Percentiles rank a stretch among this genome's conserved stretches.
phyloP scores from a whole-genome alignment of 2,888 invertebrate species.

The Cephus nigrinus region DNA sequence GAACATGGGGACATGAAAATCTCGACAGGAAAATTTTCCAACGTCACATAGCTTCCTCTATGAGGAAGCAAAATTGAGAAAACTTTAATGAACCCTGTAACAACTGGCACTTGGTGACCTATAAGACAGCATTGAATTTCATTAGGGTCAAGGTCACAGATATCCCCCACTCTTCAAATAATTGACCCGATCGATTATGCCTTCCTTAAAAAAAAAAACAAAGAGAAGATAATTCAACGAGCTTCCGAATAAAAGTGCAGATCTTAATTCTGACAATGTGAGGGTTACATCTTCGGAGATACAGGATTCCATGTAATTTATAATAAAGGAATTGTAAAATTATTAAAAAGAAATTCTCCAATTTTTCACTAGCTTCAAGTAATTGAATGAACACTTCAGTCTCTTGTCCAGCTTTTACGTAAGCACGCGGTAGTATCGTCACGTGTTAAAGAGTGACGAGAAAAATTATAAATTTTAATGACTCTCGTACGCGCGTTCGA shows the following conservation, averaged over 20 bases:
- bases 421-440: not conserved
- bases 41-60: too few species aligned
- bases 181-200: not conserved
- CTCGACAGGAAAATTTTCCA: too few species aligned
- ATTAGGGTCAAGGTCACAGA: not conserved
- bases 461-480: not conserved
- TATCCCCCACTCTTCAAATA: not conserved
- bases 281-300: too few species aligned
- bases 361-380: not conserved
- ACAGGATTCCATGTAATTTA: not conserved
- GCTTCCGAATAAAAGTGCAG: not conserved
- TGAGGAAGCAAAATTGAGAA: not conserved
- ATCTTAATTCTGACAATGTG: not conserved
- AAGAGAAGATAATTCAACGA: not conserved
- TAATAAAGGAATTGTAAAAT: not conserved
- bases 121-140: not conserved
- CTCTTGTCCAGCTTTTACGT: not conserved
- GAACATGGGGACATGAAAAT: too few species aligned
- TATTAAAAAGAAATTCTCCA: not conserved
- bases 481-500: not conserved
- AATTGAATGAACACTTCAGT: not conserved
- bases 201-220: not conserved
- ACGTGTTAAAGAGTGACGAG: not conserved
- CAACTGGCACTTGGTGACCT: not conserved
- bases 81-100: not conserved